phyloP scores from a whole-genome alignment of 2,113 vertebrate species.

The Halcyon senegalensis region DNA sequence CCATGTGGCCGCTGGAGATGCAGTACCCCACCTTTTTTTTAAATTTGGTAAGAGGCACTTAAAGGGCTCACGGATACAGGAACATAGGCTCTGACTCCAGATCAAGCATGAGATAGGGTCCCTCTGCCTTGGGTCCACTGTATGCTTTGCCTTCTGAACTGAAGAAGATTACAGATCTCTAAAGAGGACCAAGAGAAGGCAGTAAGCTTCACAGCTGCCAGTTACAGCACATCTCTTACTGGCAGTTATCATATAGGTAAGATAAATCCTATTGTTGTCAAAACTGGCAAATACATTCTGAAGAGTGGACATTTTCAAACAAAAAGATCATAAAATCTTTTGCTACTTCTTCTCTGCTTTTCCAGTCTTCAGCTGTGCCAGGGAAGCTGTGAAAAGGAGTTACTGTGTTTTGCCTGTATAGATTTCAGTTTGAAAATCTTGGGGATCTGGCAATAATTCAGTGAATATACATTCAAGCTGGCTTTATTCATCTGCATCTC shows the following conservation, averaged over 20 bases:
- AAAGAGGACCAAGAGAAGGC: not conserved
- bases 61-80: fast-evolving
- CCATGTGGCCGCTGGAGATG: not conserved
- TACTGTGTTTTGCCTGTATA: not conserved
- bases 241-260: not conserved
- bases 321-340: not conserved
- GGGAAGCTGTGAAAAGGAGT: not conserved
- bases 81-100: not conserved
- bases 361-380: not conserved
- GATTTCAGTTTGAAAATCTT: not conserved
- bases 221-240: not conserved
- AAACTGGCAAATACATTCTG: not conserved
- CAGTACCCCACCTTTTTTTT: no score
- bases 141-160: not conserved
- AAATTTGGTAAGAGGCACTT: not conserved
- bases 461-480: not conserved
- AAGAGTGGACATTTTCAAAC: not conserved
- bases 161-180: not conserved
- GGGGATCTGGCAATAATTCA: not conserved
- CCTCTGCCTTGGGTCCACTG: not conserved
- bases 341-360: not conserved
- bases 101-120: not conserved
- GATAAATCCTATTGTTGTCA: not conserved
- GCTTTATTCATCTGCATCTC: not conserved
- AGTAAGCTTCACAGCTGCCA: not conserved